Evolutionary conservation across 2,113 vertebrate species (phyloP).

Genomic region (Chaetops frenatus): DNA sequence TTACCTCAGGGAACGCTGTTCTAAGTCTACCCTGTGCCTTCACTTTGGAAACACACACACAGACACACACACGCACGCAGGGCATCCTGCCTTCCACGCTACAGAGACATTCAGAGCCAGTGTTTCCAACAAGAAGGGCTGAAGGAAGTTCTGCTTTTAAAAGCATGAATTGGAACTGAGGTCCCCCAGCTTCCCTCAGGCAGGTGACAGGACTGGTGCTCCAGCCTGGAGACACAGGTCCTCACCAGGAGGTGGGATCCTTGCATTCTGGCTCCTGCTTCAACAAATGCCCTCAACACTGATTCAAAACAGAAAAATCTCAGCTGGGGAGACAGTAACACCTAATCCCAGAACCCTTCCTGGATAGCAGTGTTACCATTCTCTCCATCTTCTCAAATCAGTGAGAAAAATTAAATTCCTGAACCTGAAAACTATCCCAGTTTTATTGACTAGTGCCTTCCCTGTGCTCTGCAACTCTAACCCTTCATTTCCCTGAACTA

Average conservation of each 20-base stretch:
- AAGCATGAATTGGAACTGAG: neutral
- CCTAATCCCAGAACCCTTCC: accelerated
- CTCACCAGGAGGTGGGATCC: neutral
- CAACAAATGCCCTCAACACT: neutral
- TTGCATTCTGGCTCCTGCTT: neutral
- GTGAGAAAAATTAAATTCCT: neutral
- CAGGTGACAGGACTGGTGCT: neutral
- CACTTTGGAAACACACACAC: neutral
- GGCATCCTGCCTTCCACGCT: neutral
- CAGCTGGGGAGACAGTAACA: neutral
- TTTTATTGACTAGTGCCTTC: neutral
- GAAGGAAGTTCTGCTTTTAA: neutral
- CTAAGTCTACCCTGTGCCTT: neutral
- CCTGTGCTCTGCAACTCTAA: neutral
- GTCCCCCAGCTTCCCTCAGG: neutral
- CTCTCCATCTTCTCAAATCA: neutral
- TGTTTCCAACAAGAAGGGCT: neutral
- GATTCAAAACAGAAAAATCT: neutral
- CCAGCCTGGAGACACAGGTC: neutral
- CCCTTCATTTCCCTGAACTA: neutral
- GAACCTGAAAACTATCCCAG: neutral
- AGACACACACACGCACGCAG: too few relatives aligned
- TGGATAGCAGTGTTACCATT: neutral
- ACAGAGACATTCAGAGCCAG: neutral
- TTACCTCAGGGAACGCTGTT: neutral